Percentiles rank a stretch among this genome's conserved stretches.
Evolutionary conservation across 1,140 invertebrate genomes (phyloP).

Genomic region (Oncopodura yosiiana): DNA sequence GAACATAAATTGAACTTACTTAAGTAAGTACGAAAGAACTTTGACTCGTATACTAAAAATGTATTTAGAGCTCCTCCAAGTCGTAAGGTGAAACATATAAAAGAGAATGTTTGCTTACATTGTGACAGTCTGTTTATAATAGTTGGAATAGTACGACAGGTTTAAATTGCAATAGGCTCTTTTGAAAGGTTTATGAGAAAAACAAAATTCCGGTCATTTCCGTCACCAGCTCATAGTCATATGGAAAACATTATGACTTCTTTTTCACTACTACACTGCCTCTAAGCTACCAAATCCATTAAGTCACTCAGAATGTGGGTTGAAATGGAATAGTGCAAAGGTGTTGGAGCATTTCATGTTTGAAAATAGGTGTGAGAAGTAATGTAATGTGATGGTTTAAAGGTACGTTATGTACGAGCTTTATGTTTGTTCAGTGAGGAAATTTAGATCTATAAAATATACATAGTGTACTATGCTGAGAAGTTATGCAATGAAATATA

Average conservation of each 20-base stretch:
- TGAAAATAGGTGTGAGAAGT: background rate
- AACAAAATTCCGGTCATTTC: conserved; percentile 26
- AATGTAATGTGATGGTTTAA: conserved; percentile 16
- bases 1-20: no score
- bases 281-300: no score
- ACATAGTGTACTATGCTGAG: no score
- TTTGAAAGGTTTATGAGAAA: conserved; percentile 26
- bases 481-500: conserved; percentile 9
- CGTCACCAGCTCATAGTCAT: conserved; percentile 12
- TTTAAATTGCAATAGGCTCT: conserved; percentile 8
- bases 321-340: background rate
- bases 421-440: no score
- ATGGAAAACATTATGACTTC: conserved; percentile 8
- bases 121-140: conserved; percentile 19
- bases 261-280: no score
- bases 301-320: background rate
- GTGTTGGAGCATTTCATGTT: background rate
- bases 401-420: no score
- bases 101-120: conserved; percentile 22
- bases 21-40: no score
- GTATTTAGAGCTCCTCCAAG: no score
- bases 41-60: no score
- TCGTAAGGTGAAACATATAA: no score
- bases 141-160: conserved; percentile 2
- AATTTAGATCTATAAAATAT: no score